Conservation (phyloP, 2,888 invertebrate genomes). For the Endotricha flammealis region DNA sequence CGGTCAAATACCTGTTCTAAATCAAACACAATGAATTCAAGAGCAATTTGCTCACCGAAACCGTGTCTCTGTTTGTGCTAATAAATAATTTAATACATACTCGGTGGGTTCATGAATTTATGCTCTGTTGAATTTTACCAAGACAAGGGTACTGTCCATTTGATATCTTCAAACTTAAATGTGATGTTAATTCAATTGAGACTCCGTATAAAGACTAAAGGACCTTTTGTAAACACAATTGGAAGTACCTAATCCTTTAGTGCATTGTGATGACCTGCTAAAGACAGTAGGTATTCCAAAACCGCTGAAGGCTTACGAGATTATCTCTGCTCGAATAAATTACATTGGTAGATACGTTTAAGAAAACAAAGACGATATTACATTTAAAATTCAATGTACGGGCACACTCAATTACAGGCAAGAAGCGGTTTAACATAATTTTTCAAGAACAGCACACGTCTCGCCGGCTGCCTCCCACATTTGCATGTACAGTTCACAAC, state of each 20-base stretch:
- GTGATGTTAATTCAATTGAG: slow-evolving; percentile 25
- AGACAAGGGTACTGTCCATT: slow-evolving; percentile 28
- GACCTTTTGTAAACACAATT: slow-evolving; percentile 21
- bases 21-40: slow-evolving; percentile 52
- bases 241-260: neutral
- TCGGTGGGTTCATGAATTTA: slow-evolving; percentile 40
- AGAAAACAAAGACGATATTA: slow-evolving; percentile 50
- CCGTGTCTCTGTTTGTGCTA: slow-evolving; percentile 50
- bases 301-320: slow-evolving; percentile 12
- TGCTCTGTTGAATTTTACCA: slow-evolving; percentile 40
- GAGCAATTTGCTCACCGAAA: slow-evolving; percentile 52
- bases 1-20: slow-evolving; percentile 71
- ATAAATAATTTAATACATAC: slow-evolving; percentile 53
- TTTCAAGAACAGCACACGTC: slow-evolving; percentile 39
- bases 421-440: slow-evolving; percentile 49
- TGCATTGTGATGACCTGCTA: slow-evolving; percentile 4
- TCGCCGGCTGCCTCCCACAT: slow-evolving; percentile 38
- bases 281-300: slow-evolving; percentile 6
- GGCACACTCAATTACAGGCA: slow-evolving; percentile 50
- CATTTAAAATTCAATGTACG: slow-evolving; percentile 64
- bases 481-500: no score
- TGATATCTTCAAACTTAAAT: neutral
- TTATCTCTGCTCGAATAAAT: slow-evolving; percentile 31
- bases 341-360: slow-evolving; percentile 33
- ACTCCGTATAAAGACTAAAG: slow-evolving; percentile 29